These are phyloP conservation scores for Arizona elegans DNA, from an alignment of 2,113 vertebrate genomes.

Conservation along the genomic window DNA sequence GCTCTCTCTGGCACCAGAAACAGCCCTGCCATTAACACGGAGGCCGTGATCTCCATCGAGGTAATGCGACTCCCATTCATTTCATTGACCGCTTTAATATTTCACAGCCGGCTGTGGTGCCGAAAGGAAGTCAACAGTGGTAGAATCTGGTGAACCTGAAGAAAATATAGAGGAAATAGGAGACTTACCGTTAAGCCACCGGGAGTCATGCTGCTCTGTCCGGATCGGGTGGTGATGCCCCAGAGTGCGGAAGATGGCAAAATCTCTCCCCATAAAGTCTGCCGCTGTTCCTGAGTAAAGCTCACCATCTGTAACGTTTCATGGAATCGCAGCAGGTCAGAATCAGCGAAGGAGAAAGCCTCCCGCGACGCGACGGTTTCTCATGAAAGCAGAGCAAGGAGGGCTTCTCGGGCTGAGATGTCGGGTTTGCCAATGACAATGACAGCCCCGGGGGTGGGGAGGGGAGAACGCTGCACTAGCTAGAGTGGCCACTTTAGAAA, in stretches of 20 bases:
- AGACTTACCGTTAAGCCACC: constrained; percentile 95
- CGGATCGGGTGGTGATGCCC: constrained; percentile 95
- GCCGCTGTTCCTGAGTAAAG: constrained; percentile 95
- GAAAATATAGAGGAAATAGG: not conserved
- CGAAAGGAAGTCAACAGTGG: not conserved
- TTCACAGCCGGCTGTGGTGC: constrained; percentile 18
- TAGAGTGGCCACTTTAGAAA: constrained; percentile 27
- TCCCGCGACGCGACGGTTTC: not conserved
- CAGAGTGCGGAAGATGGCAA: constrained; percentile 95
- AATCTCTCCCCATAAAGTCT: constrained; percentile 98
- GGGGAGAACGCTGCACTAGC: not conserved
- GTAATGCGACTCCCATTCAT: constrained; percentile 26
- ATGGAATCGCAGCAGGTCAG: constrained; percentile 38
- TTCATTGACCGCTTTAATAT: constrained; percentile 40
- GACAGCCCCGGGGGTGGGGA: not conserved
- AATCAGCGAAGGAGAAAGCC: not conserved
- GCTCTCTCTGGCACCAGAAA: constrained; percentile 31
- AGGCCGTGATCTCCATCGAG: constrained; percentile 29
- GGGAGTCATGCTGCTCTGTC: constrained; percentile 95
- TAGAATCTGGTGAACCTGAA: not conserved
- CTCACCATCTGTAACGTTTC: constrained; percentile 82
- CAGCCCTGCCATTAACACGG: constrained; percentile 41
- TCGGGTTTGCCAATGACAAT: constrained; percentile 29
- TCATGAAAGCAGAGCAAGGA: not conserved
- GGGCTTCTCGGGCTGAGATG: constrained; percentile 7